Conservation (phyloP, 1,140 invertebrate genomes). For the Tetragnatha versicolor region DNA sequence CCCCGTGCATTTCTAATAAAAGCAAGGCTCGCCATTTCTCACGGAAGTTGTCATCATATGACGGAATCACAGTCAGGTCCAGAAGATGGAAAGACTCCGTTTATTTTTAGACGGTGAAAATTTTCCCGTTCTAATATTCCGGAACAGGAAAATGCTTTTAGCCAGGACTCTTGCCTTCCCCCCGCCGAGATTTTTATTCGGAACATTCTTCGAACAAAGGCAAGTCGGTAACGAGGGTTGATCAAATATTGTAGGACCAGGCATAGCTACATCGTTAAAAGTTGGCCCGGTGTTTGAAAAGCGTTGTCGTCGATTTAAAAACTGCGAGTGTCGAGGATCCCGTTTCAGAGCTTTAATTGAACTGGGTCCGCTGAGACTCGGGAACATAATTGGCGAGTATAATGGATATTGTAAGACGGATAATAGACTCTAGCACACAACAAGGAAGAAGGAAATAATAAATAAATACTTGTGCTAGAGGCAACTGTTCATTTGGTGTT, state of each 20-base stretch:
- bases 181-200: conserved; percentile 17
- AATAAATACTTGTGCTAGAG: no score
- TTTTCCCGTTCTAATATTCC: conserved; percentile 33
- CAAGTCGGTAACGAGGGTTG: conserved; percentile 1
- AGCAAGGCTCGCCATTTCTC: background rate
- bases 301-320: no score
- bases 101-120: conserved; percentile 41
- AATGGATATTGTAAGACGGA: no score
- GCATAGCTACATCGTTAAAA: background rate
- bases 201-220: conserved; percentile 31
- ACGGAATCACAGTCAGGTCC: conserved; percentile 16
- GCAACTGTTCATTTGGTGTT: no score
- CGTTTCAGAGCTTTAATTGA: no score
- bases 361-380: no score
- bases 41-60: conserved; percentile 1
- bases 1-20: background rate
- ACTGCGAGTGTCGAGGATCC: no score
- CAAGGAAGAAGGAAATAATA: no score
- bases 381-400: no score
- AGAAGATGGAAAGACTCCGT: conserved; percentile 38
- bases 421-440: no score
- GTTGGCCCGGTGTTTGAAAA: no score
- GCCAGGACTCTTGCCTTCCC: background rate
- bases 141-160: conserved; percentile 41
- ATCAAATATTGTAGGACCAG: conserved; percentile 22